Evolutionary conservation across 2,888 invertebrate species (phyloP).

Genomic region (Athalia cordata): DNA sequence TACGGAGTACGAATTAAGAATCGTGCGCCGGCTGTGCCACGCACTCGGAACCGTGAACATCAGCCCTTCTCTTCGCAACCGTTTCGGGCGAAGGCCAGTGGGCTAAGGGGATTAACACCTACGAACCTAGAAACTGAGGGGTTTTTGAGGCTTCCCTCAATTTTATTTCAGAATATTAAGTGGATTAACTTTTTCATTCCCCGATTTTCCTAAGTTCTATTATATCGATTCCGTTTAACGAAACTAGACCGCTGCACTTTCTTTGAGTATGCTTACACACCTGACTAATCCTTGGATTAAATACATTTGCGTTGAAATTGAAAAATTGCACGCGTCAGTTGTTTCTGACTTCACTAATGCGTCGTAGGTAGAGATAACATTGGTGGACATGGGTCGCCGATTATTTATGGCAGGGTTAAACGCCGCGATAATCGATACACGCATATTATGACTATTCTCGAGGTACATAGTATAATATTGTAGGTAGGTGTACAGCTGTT

Average conservation of each 20-base stretch:
- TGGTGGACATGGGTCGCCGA: slow-evolving; percentile 26
- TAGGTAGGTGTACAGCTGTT: not conserved
- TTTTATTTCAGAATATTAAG: too few species aligned
- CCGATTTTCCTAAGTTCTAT: not conserved
- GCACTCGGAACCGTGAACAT: not conserved
- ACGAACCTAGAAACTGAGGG: too few species aligned
- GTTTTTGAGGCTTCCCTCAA: too few species aligned
- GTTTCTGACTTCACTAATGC: not conserved
- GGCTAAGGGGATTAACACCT: too few species aligned
- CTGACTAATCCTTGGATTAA: too few species aligned
- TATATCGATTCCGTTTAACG: not conserved
- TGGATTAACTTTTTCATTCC: too few species aligned
- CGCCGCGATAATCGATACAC: slow-evolving; percentile 33
- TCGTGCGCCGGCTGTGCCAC: not conserved
- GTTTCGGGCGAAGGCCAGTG: too few species aligned
- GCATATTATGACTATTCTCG: not conserved
- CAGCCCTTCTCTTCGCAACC: not conserved
- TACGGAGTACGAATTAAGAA: not conserved
- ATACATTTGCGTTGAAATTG: too few species aligned
- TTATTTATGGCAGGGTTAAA: slow-evolving; percentile 42
- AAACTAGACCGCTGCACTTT: too few species aligned
- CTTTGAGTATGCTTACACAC: too few species aligned
- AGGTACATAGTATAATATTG: too few species aligned
- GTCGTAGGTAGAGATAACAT: not conserved
- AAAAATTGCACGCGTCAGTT: not conserved